A percentile compares a stretch with the other conserved stretches of the same genome.
Evolutionary conservation across 2,113 vertebrate species (phyloP).

Genomic region (Podocnemis expansa): DNA sequence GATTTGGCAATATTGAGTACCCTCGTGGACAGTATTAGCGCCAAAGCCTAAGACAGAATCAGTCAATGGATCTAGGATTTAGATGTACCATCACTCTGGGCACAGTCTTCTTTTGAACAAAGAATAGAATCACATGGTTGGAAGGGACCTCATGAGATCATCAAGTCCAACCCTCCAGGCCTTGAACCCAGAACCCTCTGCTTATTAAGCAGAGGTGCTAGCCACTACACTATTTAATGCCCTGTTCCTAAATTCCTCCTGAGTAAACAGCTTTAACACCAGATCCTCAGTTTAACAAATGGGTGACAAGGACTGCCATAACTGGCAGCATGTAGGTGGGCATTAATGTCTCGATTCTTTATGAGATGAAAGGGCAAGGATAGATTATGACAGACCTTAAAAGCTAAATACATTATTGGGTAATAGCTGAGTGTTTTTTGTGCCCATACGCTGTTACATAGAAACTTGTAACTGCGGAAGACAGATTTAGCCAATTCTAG

Average conservation of each 20-base stretch:
- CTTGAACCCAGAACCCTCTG: too few species aligned
- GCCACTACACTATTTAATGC: too few species aligned
- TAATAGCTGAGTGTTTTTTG: not conserved
- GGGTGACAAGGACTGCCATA: not conserved
- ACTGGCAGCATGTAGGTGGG: not conserved
- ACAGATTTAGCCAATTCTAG: not conserved
- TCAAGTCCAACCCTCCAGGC: too few species aligned
- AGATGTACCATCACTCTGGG: not conserved
- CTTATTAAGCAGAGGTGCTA: too few species aligned
- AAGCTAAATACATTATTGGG: not conserved
- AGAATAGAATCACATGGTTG: too few species aligned
- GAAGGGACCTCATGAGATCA: too few species aligned
- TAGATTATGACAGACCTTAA: not conserved
- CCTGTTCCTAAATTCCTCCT: not conserved
- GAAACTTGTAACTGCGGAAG: not conserved
- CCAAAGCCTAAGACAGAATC: not conserved
- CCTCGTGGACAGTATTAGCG: not conserved
- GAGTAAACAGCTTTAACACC: not conserved
- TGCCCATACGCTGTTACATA: not conserved
- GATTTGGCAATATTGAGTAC: not conserved
- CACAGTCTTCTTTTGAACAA: not conserved
- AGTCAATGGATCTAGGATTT: not conserved
- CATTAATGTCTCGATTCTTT: not conserved
- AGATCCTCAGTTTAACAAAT: not conserved
- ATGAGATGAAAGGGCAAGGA: not conserved